Base-by-base conservation (phyloP, 2,797 vertebrate species). In the Scomberomorus guttatus region DNA sequence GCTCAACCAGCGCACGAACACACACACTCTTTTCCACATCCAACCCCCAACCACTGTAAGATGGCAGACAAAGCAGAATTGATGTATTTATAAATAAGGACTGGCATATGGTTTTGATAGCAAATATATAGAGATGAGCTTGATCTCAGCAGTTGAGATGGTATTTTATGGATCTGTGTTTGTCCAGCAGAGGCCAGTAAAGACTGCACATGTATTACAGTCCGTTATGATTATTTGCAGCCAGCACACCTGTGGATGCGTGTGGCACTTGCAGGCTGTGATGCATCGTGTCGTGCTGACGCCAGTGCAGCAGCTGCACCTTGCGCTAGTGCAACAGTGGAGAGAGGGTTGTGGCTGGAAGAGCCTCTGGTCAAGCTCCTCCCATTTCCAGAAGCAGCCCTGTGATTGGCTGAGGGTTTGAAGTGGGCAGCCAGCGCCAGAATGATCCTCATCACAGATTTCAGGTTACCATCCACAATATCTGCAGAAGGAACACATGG, bases 401-500 rank as follows among this genome's bases (percentile, higher is more conserved):
- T 92, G 37, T 97, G 95, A 90, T 82, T 96, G 91, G 94, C 89
- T 0, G 92, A 94, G 0, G 98, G 98, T 79, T 98, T 99, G 94
- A 99, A 99, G 85, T 99, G 98, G 74, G 98, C 98, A 2, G 98
- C 98, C 88, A 99, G 85, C 3, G 97, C 98, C 82, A 99, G 95
- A 90, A 99, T 97, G 70, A 99, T 91, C 93, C 98, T 96, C 98
- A 99, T 99, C 72, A 96, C 96, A 48, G 97, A 97, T 92, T 99
- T 99, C 83, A 99, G 90, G 92, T 99, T 99, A 17, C 98, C 98
- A 1, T 99, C 97, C 14, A 99, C 96, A 1, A 99, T 98, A 91
- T 99, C 98, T 99, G 86, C 60, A 73, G 57, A 67, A 63, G 14
- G 18, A 71, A 58, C 6, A 69, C 7, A 78, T 62, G 24, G 46